Evolutionary conservation across 2,888 invertebrate genomes (phyloP).

Genomic region (Cheilosia grossa): DNA sequence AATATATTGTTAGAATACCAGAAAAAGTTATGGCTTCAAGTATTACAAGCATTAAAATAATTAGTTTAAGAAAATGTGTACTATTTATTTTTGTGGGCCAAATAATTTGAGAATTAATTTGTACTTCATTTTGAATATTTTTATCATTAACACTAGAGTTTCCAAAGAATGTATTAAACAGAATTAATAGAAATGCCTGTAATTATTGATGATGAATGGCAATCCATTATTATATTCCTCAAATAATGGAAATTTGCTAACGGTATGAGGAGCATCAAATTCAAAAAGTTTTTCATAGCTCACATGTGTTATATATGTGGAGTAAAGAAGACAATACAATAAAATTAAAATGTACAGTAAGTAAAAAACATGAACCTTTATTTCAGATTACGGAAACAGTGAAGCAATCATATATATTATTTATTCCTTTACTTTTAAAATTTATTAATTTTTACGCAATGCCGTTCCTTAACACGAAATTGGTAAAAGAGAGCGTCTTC

Average conservation of each 20-base stretch:
- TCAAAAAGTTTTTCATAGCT: background rate
- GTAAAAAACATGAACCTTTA: too few relatives aligned
- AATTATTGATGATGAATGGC: background rate
- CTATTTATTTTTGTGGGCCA: background rate
- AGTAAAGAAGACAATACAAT: too few relatives aligned
- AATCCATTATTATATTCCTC: background rate
- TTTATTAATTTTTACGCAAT: too few relatives aligned
- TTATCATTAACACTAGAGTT: background rate
- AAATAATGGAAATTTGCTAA: background rate
- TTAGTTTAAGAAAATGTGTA: background rate
- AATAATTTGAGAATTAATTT: conserved; percentile 1
- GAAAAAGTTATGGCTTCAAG: background rate
- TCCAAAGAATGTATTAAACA: conserved; percentile 18
- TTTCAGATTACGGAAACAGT: too few relatives aligned
- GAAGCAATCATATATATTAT: too few relatives aligned
- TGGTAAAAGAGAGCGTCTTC: too few relatives aligned
- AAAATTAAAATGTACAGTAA: too few relatives aligned
- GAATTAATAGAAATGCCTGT: background rate
- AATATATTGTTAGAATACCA: background rate
- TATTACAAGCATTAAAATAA: background rate
- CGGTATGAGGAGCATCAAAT: background rate
- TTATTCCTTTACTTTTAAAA: too few relatives aligned
- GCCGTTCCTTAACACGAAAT: too few relatives aligned
- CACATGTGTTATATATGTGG: background rate
- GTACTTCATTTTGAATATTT: conserved; percentile 1